Conservation (phyloP, 2,888 invertebrate species). For the Drosophila kambysellisi region DNA sequence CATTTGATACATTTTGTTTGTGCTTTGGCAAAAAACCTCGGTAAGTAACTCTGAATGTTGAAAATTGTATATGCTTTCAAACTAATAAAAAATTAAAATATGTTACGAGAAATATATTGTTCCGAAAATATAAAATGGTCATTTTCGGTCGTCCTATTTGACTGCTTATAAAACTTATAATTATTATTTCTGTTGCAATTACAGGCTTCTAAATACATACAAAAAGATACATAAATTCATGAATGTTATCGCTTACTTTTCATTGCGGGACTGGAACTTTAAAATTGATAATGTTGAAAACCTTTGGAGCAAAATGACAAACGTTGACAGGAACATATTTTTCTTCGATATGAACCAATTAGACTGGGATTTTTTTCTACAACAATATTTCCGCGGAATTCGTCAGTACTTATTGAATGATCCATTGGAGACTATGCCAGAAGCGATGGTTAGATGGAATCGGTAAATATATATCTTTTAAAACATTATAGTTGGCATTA, state of each 20-base stretch:
- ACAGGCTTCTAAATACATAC: slow-evolving; percentile 21
- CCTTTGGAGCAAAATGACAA: slow-evolving; percentile 21
- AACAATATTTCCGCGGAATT: slow-evolving; percentile 89
- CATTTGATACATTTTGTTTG: slow-evolving; percentile 4
- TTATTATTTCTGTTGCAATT: neutral
- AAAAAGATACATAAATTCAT: slow-evolving; percentile 89
- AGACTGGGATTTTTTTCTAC: slow-evolving; percentile 90
- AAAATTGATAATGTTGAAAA: slow-evolving; percentile 9
- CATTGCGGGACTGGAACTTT: slow-evolving; percentile 87
- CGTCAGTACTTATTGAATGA: slow-evolving; percentile 93
- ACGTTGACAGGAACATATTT: slow-evolving; percentile 86
- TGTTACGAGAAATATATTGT: too few relatives aligned
- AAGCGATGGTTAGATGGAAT: slow-evolving; percentile 84
- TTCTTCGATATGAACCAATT: slow-evolving; percentile 90
- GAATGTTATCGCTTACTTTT: slow-evolving; percentile 91
- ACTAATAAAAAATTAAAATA: too few relatives aligned
- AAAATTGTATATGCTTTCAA: neutral
- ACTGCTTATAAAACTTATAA: too few relatives aligned
- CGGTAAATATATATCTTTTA: slow-evolving; percentile 5
- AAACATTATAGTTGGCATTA: neutral
- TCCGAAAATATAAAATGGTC: too few relatives aligned
- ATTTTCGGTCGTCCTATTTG: too few relatives aligned
- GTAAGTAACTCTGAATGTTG: neutral
- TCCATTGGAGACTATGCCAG: slow-evolving; percentile 90
- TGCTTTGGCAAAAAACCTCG: slow-evolving; percentile 20